phyloP scores from a whole-genome alignment of 2,113 vertebrate species.

The Centropus bengalensis region DNA sequence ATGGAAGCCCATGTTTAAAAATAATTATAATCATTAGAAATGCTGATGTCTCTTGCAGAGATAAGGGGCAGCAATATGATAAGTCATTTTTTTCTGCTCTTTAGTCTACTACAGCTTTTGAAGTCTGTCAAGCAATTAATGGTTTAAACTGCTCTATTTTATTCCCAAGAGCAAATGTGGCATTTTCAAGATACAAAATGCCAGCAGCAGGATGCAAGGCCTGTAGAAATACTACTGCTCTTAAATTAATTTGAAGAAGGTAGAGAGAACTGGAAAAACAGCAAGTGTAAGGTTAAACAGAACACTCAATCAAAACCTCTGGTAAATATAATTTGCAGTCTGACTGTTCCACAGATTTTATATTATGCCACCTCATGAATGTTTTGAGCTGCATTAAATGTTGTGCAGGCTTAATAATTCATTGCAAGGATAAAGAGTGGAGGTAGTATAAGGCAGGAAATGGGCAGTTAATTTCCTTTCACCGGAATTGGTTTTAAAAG shows the following conservation, averaged over 20 bases:
- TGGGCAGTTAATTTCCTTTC: background rate
- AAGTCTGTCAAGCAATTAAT: background rate
- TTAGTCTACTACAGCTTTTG: background rate
- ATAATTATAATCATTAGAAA: background rate
- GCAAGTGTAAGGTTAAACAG: background rate
- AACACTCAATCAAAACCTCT: background rate
- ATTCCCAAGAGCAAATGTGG: background rate
- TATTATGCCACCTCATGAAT: background rate
- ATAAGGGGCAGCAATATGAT: background rate
- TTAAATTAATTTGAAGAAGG: background rate
- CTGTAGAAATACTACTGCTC: background rate
- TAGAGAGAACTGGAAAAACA: background rate
- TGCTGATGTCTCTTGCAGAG: background rate
- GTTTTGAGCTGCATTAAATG: background rate
- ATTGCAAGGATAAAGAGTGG: background rate
- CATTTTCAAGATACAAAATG: background rate
- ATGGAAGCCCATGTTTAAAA: background rate
- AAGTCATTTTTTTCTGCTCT: background rate
- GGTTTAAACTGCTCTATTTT: background rate
- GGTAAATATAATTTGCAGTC: background rate
- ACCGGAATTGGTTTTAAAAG: background rate
- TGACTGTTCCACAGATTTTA: background rate
- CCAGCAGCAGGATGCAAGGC: background rate
- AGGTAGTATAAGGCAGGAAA: background rate
- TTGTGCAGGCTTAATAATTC: background rate